phyloP scores from a whole-genome alignment of 2,888 invertebrate species.

The Alviniconcha strummeri region DNA sequence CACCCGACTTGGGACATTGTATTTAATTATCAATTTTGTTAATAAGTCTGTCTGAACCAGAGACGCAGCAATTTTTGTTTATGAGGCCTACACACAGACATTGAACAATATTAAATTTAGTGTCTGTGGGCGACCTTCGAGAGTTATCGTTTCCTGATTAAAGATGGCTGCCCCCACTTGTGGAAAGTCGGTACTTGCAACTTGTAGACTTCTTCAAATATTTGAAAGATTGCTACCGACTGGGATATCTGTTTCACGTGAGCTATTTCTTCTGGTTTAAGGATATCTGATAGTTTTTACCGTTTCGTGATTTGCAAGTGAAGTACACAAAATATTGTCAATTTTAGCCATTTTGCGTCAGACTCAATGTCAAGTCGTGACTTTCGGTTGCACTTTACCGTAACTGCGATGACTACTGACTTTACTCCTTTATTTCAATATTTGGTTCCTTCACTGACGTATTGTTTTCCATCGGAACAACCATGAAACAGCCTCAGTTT shows the following conservation, averaged over 20 bases:
- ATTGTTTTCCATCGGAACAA: too few species aligned
- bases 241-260: background rate
- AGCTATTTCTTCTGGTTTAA: background rate
- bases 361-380: too few species aligned
- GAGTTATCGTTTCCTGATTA: background rate
- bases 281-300: background rate
- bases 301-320: background rate
- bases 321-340: background rate
- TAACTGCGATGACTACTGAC: too few species aligned
- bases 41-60: too few species aligned
- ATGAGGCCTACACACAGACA: too few species aligned
- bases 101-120: background rate
- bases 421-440: too few species aligned
- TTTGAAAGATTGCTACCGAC: background rate
- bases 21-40: background rate
- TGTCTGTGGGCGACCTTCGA: background rate
- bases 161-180: conserved; percentile 6
- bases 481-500: too few species aligned
- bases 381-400: too few species aligned
- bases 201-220: background rate
- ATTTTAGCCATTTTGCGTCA: background rate
- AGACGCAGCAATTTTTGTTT: too few species aligned
- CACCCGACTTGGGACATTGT: too few species aligned
- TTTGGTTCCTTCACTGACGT: too few species aligned
- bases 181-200: background rate